Conservation (phyloP, 2,797 vertebrate species). For the Neomorphus geoffroyi region DNA sequence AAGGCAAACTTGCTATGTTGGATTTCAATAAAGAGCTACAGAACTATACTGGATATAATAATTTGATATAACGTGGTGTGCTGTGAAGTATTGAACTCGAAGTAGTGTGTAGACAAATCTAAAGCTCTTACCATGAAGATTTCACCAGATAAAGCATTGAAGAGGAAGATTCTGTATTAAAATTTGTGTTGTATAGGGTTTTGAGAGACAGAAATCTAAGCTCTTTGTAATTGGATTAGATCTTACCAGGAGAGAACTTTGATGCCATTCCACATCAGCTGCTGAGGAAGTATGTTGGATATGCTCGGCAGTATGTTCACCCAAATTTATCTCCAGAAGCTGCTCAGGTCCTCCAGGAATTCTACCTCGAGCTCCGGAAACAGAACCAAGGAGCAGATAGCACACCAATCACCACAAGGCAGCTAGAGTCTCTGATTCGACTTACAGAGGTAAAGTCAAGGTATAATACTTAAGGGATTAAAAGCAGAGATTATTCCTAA, state of each 20-base stretch:
- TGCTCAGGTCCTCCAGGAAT: constrained; percentile 88
- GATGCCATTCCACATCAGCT: constrained; percentile 90
- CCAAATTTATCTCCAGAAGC: constrained; percentile 88
- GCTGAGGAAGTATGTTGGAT: constrained; percentile 93
- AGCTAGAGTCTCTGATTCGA: constrained; percentile 94
- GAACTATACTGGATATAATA: not conserved
- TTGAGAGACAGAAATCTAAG: not conserved
- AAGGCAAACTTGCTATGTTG: not conserved
- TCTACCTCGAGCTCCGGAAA: constrained; percentile 92
- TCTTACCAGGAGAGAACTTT: constrained; percentile 80
- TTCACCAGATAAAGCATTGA: not conserved
- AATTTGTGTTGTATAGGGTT: not conserved
- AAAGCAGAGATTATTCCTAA: not conserved
- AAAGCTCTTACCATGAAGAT: not conserved
- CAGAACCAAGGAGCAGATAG: constrained; percentile 87
- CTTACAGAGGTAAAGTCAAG: constrained; percentile 86
- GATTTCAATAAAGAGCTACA: not conserved
- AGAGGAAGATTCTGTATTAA: not conserved
- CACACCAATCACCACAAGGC: constrained; percentile 94
- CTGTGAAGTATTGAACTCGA: not conserved
- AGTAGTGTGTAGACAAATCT: not conserved
- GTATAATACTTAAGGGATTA: not conserved
- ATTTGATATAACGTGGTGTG: rapidly evolving
- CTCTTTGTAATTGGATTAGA: constrained; percentile 68
- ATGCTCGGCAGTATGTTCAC: constrained; percentile 93